phyloP scores from a whole-genome alignment of 2,888 invertebrate genomes.

The Tetanocera ferruginea region DNA sequence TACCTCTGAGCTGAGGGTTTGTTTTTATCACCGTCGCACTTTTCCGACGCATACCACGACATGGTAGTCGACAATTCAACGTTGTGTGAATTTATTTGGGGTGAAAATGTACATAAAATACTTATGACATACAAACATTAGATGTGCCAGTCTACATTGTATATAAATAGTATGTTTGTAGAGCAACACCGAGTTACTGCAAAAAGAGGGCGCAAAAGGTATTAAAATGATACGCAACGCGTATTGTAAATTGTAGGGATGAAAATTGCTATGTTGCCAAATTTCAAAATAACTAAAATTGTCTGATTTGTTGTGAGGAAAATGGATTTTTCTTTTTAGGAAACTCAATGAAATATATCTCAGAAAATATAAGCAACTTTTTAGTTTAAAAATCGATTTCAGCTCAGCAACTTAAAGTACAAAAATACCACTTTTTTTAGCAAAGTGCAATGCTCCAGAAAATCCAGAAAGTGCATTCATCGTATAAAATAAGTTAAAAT shows the following conservation, averaged over 20 bases:
- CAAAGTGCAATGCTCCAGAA: too few species aligned
- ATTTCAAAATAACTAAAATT: background rate
- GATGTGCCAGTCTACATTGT: background rate
- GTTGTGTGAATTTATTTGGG: slow-evolving; percentile 20
- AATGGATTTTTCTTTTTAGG: too few species aligned
- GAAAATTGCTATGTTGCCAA: slow-evolving; percentile 12
- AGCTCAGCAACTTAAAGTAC: too few species aligned
- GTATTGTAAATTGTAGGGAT: background rate
- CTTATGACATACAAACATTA: background rate
- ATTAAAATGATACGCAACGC: background rate
- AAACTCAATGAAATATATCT: background rate
- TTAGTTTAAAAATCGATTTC: background rate
- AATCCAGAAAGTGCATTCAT: too few species aligned
- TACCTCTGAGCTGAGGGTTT: background rate
- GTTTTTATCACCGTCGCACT: background rate
- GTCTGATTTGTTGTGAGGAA: too few species aligned
- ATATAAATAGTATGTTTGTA: background rate
- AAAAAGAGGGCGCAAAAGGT: background rate
- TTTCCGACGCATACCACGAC: slow-evolving; percentile 5
- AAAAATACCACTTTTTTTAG: too few species aligned
- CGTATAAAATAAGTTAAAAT: too few species aligned
- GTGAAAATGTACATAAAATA: slow-evolving; percentile 16
- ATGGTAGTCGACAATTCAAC: background rate
- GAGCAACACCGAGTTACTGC: background rate
- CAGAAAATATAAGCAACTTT: background rate